Base-by-base conservation (phyloP, 2,888 invertebrate genomes). In the Macrophya alboannulata region DNA sequence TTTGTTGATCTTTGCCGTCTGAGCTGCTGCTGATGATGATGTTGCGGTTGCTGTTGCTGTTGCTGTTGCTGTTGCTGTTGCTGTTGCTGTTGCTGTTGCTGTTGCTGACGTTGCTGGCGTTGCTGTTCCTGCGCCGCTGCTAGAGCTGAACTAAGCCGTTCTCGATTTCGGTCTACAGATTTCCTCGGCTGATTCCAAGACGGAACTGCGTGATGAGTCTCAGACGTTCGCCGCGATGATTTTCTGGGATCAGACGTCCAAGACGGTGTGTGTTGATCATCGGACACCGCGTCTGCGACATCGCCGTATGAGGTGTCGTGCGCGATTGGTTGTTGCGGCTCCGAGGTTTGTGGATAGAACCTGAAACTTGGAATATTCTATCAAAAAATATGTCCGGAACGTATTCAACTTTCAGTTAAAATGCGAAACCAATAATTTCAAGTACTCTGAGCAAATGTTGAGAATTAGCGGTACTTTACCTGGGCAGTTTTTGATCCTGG, bases 211-310 rank as follows among this genome's bases (percentile, higher is more conserved):
- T 85, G 87, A 82, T 84, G 88, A 85, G 86, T 83, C 10, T 83
- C 83, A 2, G 68, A 83, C 48, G 48, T 31, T 37, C 83, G 37
- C 3, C 48, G 65, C 31, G 68, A 48, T 17, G 83, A 83, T 6
- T 37, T 45, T 65, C 85, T 51, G 10, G 87, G 21, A n/a, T 37
- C 37, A 43, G 85, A 79, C 21, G 77, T 85, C 85, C 62, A 76
- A 31, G 85, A 82, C 12, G 81, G 79, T 25, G 82, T 84, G 37
- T 88, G 74, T 74, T 90, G 90, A 71, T 90, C 90, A 25, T 90
- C 89, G 51, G 90, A 88, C 81, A 88, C 85, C 40, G 86, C 86
- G 81, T 89, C 89, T 10, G 85, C 77, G 40, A 83, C 71, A 37
- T 89, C 88, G 65, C 85, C 86, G 62, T 89, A 87, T 21, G 84